These are phyloP conservation scores for Hormaphis cornu DNA, from an alignment of 1,140 invertebrate genomes.

Conservation along the genomic window DNA sequence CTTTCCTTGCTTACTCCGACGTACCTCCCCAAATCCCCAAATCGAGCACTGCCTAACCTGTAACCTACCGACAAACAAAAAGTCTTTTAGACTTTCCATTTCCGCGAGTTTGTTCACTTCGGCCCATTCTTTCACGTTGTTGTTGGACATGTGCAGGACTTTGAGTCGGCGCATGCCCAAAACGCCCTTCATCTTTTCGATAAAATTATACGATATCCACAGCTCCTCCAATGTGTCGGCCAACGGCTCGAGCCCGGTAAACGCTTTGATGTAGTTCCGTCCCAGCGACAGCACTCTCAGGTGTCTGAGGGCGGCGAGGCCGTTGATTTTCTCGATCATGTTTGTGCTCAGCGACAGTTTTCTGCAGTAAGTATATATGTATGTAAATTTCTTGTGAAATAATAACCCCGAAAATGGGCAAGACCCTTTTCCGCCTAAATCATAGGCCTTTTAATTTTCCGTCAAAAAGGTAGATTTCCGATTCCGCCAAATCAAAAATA, in stretches of 20 bases:
- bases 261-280: slow-evolving; percentile 83
- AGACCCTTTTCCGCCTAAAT: no score
- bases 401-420: no score
- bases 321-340: slow-evolving; percentile 80
- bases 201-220: slow-evolving; percentile 90
- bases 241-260: slow-evolving; percentile 66
- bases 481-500: no score
- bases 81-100: slow-evolving; percentile 51
- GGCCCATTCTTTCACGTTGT: slow-evolving; percentile 77
- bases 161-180: slow-evolving; percentile 68
- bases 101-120: slow-evolving; percentile 68
- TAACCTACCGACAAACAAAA: slow-evolving; percentile 49
- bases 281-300: slow-evolving; percentile 75
- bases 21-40: no score
- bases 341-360: slow-evolving; percentile 85
- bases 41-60: no score
- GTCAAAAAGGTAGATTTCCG: no score
- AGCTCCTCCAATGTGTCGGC: slow-evolving; percentile 80
- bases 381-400: no score
- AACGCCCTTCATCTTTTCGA: slow-evolving; percentile 87
- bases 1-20: no score
- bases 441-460: no score
- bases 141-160: slow-evolving; percentile 80
- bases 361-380: slow-evolving; percentile 43
- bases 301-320: slow-evolving; percentile 62